Evolutionary conservation across 1,140 invertebrate genomes (phyloP), one percentile per base, ranked within the genome.

Genomic region (Armadillidium nasatum): DNA sequence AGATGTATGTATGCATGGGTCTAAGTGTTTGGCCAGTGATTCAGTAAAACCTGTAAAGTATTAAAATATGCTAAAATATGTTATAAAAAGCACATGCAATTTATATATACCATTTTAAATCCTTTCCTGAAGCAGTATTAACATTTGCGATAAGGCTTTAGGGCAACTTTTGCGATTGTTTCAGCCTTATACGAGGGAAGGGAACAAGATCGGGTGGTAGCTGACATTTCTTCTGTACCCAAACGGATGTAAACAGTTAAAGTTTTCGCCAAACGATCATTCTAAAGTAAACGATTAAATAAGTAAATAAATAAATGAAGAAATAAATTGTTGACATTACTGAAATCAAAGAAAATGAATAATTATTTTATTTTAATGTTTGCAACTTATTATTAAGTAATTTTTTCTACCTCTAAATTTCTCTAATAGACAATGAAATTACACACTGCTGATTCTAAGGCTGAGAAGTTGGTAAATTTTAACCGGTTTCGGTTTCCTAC

Each of bases 131-230:
- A 84, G 76, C 91, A 83, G 80, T 88, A 88, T 82, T 92, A 86
- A 77, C 87, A 84, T 84, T 89, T 85, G 81, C 87, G 86, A 77
- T 88, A 87, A 85, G 86, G 85, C 79, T 88, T n/a, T 84, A 66
- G 87, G 15, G 87, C 87, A 81, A 91, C 84, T 90, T 90, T 74
- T 87, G 85, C 15, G 87, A 87, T 80, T 73, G 84, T 84, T 21
- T 83, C 79, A 10, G 79, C 76, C 75, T 84, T 82, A 78, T 86
- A 86, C 23, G 79, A 76, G 22, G 81, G 75, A 19, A 86, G 74
- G 13, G 82, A 82, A 81, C 85, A 85, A 0, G 84, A 83, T 46
- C 85, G 80, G 7, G 84, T 83, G 1, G 81, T 81, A 6, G 79
- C 79, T 10, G 79, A 80, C 7, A 78, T 76, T 7, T 81, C 82